Evolutionary conservation across 2,888 invertebrate genomes (phyloP), one percentile per base, ranked within the genome.

Genomic region (Trichopria drosophilae): DNA sequence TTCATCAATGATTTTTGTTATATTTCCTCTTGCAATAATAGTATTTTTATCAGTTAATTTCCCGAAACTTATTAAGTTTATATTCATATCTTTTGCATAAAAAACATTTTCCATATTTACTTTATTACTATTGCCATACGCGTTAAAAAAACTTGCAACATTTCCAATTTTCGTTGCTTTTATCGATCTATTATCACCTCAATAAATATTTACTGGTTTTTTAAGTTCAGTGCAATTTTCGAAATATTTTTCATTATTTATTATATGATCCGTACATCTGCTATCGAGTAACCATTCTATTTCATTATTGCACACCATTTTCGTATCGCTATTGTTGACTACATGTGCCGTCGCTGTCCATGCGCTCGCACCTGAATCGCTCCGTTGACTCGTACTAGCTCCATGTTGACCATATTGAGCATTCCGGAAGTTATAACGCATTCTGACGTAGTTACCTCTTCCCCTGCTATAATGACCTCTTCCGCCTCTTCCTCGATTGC

Each of bases 201-300:
- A 24, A 24, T 45, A 22, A 35, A 45, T 23, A 26, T 26, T 24
- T 35, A 45, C 36, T 7, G 45, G 45, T n/a, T 35, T 18, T 26
- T 45, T 26, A 12, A 45, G 20, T 12, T n/a, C 1, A 3, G 19
- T 22, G n/a, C n/a, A n/a, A n/a, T n/a, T n/a, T n/a, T n/a, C n/a
- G n/a, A n/a, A n/a, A n/a, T n/a, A n/a, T n/a, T n/a, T n/a, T n/a
- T n/a, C n/a, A n/a, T n/a, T n/a, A n/a, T n/a, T n/a, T n/a, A n/a
- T n/a, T n/a, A n/a, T 45, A 16, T 45, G 45, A 20, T 45, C 45
- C 3, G 45, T 45, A 20, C 45, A n/a, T n/a, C n/a, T n/a, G n/a
- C n/a, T n/a, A n/a, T n/a, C n/a, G n/a, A n/a, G n/a, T n/a, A n/a
- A n/a, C 44, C 44, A 44, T 7, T 29, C 22, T 15, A 44, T 44